These are phyloP conservation scores for Chloroceryle amazona DNA, from an alignment of 2,797 vertebrate species.

Conservation along the genomic window DNA sequence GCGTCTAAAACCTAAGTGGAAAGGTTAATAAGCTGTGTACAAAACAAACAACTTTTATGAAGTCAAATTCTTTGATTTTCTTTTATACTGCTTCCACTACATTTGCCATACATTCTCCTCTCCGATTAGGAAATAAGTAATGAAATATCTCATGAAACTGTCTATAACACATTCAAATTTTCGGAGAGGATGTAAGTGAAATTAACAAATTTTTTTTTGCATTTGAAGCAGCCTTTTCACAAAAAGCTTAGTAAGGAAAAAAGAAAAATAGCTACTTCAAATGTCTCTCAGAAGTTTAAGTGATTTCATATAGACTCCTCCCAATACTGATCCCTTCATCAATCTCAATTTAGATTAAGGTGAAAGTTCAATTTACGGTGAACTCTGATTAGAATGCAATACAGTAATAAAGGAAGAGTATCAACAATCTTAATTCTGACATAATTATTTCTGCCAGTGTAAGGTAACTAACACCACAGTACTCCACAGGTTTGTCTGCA, in stretches of 20 bases:
- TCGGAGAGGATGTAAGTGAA: not conserved
- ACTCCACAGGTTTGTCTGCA: not conserved
- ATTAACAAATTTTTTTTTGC: not conserved
- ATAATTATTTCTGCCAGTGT: not conserved
- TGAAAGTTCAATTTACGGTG: not conserved
- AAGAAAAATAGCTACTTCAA: not conserved
- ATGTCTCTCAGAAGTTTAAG: not conserved
- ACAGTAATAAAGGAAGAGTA: not conserved
- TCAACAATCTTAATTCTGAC: not conserved
- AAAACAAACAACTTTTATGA: not conserved
- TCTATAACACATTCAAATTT: not conserved
- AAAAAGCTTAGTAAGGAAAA: not conserved
- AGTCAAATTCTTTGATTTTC: not conserved
- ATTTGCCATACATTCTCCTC: not conserved
- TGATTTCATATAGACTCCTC: not conserved
- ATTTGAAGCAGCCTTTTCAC: not conserved
- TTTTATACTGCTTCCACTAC: not conserved
- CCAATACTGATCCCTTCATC: not conserved
- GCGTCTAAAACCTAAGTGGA: constrained; percentile 88
- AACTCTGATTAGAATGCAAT: not conserved
- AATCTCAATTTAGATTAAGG: not conserved
- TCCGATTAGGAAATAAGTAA: not conserved
- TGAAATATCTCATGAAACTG: not conserved
- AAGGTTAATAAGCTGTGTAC: not conserved
- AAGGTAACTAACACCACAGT: not conserved